Conservation (phyloP, 35 echinoderm and acorn worm genomes). For the Ophioderma brevispina region DNA sequence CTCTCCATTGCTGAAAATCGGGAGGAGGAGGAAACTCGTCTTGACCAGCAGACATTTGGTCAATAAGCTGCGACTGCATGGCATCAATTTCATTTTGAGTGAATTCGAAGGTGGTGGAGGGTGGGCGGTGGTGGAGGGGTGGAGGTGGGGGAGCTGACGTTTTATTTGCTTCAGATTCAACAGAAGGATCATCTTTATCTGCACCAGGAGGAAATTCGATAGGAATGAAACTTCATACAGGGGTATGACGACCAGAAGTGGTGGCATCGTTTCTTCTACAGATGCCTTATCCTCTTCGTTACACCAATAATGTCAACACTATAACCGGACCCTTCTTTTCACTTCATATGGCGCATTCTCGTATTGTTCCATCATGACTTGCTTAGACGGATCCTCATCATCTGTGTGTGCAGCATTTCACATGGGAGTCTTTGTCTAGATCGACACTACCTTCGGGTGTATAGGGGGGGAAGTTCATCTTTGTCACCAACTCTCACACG, state of each 20-base stretch:
- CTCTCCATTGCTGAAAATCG: too few relatives aligned
- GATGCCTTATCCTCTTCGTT: neutral
- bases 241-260: neutral
- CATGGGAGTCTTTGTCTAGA: neutral
- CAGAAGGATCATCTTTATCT: neutral
- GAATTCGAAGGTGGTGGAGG: too few relatives aligned
- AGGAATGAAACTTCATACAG: neutral
- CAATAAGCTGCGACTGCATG: too few relatives aligned
- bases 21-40: too few relatives aligned
- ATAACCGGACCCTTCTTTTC: neutral
- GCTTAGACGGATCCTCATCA: neutral
- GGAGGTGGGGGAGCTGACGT: neutral
- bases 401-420: neutral
- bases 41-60: too few relatives aligned
- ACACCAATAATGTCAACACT: neutral
- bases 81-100: too few relatives aligned
- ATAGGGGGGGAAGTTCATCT: neutral
- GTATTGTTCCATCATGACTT: neutral
- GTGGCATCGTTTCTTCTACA: neutral
- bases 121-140: neutral
- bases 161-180: neutral
- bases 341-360: neutral
- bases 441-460: neutral
- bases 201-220: neutral
- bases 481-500: neutral